Conservation (phyloP, 2,888 invertebrate species). For the Incurvaria masculella region DNA sequence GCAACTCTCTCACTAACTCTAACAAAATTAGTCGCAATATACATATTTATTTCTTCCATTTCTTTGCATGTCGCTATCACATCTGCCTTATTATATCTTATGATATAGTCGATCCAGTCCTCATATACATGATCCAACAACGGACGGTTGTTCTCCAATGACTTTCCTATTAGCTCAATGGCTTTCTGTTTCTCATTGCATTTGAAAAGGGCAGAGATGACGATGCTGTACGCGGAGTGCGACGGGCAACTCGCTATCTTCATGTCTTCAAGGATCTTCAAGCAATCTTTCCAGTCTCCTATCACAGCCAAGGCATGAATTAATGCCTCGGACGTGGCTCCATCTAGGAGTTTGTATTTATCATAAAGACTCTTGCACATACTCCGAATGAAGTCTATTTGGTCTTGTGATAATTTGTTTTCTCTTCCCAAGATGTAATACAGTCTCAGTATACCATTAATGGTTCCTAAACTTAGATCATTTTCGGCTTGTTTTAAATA, state of each 20-base stretch:
- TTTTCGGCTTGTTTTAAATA: conserved; percentile 47
- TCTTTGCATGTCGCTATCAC: conserved; percentile 27
- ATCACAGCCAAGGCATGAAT: conserved; percentile 63
- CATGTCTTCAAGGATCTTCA: conserved; percentile 59
- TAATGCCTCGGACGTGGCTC: conserved; percentile 55
- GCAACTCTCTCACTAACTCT: conserved; percentile 28
- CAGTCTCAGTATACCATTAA: conserved; percentile 55
- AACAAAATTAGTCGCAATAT: conserved; percentile 48
- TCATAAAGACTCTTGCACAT: conserved; percentile 44
- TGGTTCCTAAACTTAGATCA: conserved; percentile 54
- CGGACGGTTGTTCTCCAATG: conserved; percentile 38
- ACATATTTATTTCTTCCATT: conserved; percentile 56
- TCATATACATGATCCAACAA: conserved; percentile 46
- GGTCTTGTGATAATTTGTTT: conserved; percentile 31
- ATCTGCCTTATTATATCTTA: conserved; percentile 27
- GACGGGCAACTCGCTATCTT: conserved; percentile 45
- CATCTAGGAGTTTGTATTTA: conserved; percentile 59
- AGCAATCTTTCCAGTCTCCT: conserved; percentile 59
- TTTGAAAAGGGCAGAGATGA: conserved; percentile 59
- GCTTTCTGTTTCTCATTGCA: conserved; percentile 56
- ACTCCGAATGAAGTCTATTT: conserved; percentile 53
- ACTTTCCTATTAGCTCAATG: conserved; percentile 57
- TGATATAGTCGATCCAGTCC: conserved; percentile 50
- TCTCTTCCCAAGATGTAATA: conserved; percentile 39
- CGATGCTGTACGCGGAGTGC: conserved; percentile 43